These are phyloP conservation scores for Apantesis nais DNA, from an alignment of 2,888 invertebrate genomes.

Conservation along the genomic window DNA sequence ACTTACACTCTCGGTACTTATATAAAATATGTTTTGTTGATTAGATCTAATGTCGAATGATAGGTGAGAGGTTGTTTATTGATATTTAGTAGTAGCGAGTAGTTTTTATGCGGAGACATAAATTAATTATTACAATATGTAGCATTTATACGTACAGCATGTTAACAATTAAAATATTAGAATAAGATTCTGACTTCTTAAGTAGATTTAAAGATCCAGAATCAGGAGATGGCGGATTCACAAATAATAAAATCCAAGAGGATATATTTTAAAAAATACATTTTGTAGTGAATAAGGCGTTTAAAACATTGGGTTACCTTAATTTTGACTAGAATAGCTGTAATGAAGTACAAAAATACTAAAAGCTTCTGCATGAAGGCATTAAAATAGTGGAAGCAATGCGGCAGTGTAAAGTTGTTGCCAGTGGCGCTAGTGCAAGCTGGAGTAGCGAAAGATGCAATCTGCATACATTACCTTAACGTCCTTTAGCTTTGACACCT, in stretches of 20 bases:
- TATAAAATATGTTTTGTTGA: not conserved
- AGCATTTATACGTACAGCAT: too few species aligned
- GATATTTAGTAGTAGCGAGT: not conserved
- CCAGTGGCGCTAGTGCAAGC: conserved; percentile 45
- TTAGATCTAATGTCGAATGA: not conserved
- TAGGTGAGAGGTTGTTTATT: not conserved
- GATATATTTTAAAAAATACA: too few species aligned
- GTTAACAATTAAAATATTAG: too few species aligned
- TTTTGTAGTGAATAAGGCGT: not conserved
- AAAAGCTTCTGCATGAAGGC: conserved; percentile 49
- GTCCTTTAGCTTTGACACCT: conserved; percentile 84
- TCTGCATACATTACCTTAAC: conserved; percentile 85
- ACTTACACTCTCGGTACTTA: not conserved
- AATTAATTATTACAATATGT: too few species aligned
- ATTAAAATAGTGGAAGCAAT: conserved; percentile 71
- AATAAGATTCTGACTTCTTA: too few species aligned
- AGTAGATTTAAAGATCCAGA: too few species aligned
- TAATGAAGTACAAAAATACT: conserved; percentile 39
- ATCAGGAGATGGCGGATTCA: not conserved
- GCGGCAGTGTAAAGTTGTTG: conserved; percentile 60
- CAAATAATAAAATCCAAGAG: not conserved
- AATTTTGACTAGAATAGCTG: conserved; percentile 2
- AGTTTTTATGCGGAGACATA: too few species aligned
- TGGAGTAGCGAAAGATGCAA: conserved; percentile 76
- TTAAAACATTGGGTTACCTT: not conserved